Conservation (phyloP, 2,888 invertebrate genomes). For the Pimpla rufipes region DNA sequence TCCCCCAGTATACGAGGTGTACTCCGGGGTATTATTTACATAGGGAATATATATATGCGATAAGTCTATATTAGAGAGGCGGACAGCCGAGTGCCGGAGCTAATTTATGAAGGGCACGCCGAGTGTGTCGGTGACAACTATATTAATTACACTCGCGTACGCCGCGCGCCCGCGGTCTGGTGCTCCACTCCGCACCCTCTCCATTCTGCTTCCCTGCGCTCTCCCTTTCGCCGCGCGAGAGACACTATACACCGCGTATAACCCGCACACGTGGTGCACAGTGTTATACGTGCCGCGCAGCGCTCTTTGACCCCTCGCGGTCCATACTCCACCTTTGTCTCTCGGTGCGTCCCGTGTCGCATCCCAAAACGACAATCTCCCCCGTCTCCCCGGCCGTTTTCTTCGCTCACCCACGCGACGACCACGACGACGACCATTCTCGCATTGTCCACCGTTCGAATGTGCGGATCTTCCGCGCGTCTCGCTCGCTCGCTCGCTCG, state of each 20-base stretch:
- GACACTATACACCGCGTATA: background rate
- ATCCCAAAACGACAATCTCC: slow-evolving; percentile 13
- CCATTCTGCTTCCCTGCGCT: slow-evolving; percentile 21
- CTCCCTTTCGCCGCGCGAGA: slow-evolving; percentile 36
- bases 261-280: too few species aligned
- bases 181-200: slow-evolving; percentile 49
- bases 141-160: slow-evolving; percentile 77
- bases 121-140: slow-evolving; percentile 77
- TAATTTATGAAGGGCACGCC: slow-evolving; percentile 78
- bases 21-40: slow-evolving; percentile 8
- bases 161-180: slow-evolving; percentile 65
- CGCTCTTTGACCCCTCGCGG: slow-evolving; percentile 44
- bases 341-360: slow-evolving; percentile 29
- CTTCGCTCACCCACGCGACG: too few species aligned
- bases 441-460: slow-evolving; percentile 28
- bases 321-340: slow-evolving; percentile 53
- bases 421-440: slow-evolving; percentile 31
- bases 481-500: too few species aligned
- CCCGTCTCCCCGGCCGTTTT: slow-evolving; percentile 28
- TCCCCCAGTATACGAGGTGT: background rate
- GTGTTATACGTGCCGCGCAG: slow-evolving; percentile 11
- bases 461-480: background rate
- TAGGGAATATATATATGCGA: slow-evolving; percentile 23
- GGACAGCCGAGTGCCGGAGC: slow-evolving; percentile 52
- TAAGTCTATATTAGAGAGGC: slow-evolving; percentile 44